Conservation (phyloP, 1,140 invertebrate genomes). For the Drosophila trapezifrons region DNA sequence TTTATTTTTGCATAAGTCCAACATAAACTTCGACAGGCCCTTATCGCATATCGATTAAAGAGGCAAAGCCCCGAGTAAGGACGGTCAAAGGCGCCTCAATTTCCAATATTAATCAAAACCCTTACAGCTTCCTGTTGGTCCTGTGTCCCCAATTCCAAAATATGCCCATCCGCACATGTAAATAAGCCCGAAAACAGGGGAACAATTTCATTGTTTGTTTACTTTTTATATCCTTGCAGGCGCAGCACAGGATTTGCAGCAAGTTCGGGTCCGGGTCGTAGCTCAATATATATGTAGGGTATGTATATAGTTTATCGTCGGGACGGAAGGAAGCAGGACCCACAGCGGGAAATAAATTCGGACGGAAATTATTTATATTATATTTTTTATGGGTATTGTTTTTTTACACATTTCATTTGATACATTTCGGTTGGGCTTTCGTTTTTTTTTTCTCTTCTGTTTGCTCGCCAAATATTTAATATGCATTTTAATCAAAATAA, state of each 20-base stretch:
- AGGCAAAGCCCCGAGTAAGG: conserved; percentile 16
- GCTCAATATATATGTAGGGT: conserved; percentile 29
- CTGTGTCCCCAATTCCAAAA: conserved; percentile 40
- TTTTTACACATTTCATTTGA: conserved; percentile 51
- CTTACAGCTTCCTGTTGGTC: conserved; percentile 68
- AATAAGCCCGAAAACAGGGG: conserved; percentile 50
- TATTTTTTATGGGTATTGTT: conserved; percentile 62
- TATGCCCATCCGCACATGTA: conserved; percentile 48
- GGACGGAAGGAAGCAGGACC: conserved; percentile 68
- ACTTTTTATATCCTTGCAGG: conserved; percentile 35
- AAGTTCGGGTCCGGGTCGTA: conserved; percentile 29
- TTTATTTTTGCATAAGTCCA: conserved; percentile 19
- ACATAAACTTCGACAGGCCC: conserved; percentile 10
- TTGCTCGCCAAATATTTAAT: conserved; percentile 69
- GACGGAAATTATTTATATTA: conserved; percentile 80
- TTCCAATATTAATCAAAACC: conserved; percentile 74
- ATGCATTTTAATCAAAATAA: conserved; percentile 81
- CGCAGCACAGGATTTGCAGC: conserved; percentile 35
- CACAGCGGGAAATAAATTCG: conserved; percentile 62
- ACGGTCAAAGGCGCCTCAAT: conserved; percentile 51
- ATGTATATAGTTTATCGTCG: conserved; percentile 48
- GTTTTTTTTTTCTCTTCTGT: conserved; percentile 25
- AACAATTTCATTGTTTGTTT: conserved; percentile 33
- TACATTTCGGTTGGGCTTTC: conserved; percentile 40
- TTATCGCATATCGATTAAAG: conserved; percentile 54